Evolutionary conservation across 2,797 vertebrate genomes (phyloP).

Genomic region (Malurus splendens): DNA sequence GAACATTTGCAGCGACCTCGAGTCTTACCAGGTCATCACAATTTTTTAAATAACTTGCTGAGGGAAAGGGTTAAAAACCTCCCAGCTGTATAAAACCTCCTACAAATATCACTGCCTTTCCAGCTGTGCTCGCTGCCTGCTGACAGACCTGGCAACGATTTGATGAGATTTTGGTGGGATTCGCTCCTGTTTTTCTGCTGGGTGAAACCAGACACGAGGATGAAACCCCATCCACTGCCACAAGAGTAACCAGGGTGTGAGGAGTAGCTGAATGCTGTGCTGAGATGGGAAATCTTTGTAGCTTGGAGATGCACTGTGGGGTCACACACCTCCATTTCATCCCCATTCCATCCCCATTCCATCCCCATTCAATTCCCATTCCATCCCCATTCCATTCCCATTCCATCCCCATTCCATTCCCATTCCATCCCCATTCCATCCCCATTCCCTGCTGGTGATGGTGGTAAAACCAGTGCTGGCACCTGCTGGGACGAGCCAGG

Average conservation of each 20-base stretch:
- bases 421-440: not conserved
- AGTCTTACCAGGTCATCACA: not conserved
- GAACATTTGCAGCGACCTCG: not conserved
- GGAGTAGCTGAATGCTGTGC: not conserved
- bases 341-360: too few species aligned
- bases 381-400: not conserved
- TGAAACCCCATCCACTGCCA: not conserved
- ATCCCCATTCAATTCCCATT: not conserved
- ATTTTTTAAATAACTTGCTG: not conserved
- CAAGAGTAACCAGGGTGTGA: not conserved
- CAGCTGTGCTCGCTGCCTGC: not conserved
- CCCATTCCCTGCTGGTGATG: too few species aligned
- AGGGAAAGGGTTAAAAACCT: slow-evolving; percentile 21
- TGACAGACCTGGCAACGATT: not conserved
- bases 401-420: too few species aligned
- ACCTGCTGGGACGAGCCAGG: fast-evolving
- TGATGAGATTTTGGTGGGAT: not conserved
- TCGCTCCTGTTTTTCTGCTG: fast-evolving
- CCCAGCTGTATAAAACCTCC: not conserved
- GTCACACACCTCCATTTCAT: not conserved
- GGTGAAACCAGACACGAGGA: not conserved
- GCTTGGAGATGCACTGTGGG: not conserved
- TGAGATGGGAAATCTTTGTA: not conserved
- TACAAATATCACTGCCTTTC: not conserved
- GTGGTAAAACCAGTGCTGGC: not conserved